Evolutionary conservation across 2,113 vertebrate species (phyloP).

Genomic region (Chascanopsetta lugubris): DNA sequence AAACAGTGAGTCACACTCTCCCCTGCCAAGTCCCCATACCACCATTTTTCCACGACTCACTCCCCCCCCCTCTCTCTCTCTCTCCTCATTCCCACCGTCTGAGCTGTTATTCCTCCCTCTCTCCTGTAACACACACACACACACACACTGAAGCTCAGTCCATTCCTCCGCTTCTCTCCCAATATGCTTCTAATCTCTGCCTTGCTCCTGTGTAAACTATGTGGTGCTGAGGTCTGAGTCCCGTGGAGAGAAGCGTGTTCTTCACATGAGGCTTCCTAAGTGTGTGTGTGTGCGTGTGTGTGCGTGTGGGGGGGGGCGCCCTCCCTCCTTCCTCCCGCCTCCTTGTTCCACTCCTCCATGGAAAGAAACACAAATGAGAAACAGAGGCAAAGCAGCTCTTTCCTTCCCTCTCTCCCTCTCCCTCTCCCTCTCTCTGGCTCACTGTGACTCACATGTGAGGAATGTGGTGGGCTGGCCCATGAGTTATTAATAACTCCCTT

Average conservation of each 20-base stretch:
- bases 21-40: slow-evolving; percentile 76
- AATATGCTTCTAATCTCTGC: not conserved
- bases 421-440: slow-evolving; percentile 52
- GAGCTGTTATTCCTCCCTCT: not conserved
- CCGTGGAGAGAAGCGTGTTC: slow-evolving; percentile 23
- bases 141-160: slow-evolving; percentile 3
- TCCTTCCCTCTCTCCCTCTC: slow-evolving; percentile 26
- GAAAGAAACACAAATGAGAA: slow-evolving; percentile 82
- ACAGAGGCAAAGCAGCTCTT: slow-evolving; percentile 68
- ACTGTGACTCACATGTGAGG: slow-evolving; percentile 80
- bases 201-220: slow-evolving; percentile 29
- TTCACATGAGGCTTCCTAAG: slow-evolving; percentile 26
- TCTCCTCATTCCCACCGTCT: slow-evolving; percentile 39
- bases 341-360: slow-evolving; percentile 74
- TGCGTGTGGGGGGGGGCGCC: slow-evolving; percentile 51
- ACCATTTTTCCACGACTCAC: slow-evolving; percentile 73
- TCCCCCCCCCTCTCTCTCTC: slow-evolving; percentile 37
- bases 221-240: slow-evolving; percentile 14
- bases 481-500: slow-evolving; percentile 84
- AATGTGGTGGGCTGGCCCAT: slow-evolving; percentile 77
- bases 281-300: slow-evolving; percentile 40
- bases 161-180: not conserved
- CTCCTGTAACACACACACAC: not conserved
- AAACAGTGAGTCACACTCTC: slow-evolving; percentile 80
- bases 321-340: slow-evolving; percentile 55